Evolutionary conservation across 1,140 invertebrate species (phyloP).

Genomic region (Cydia fagiglandana): DNA sequence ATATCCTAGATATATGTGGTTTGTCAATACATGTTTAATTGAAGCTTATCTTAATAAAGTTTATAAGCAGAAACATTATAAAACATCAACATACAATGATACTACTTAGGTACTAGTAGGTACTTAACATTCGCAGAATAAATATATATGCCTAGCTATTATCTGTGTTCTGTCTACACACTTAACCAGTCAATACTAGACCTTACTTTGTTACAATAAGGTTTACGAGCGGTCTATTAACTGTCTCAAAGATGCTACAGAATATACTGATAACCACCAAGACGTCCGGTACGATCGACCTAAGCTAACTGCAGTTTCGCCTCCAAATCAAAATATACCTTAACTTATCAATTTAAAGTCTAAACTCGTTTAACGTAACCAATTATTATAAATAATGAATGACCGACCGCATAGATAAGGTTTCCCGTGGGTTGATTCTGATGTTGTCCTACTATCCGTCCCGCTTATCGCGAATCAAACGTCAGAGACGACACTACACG

Average conservation of each 20-base stretch:
- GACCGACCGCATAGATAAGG: conserved; percentile 24
- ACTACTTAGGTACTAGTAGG: background rate
- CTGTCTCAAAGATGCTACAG: background rate
- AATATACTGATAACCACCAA: conserved; percentile 21
- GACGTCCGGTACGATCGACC: conserved; percentile 24
- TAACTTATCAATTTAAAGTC: background rate
- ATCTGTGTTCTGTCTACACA: too few relatives aligned
- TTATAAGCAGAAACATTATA: background rate
- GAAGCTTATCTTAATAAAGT: background rate
- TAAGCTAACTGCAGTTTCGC: conserved; percentile 2
- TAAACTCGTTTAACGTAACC: conserved; percentile 10
- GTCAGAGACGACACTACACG: background rate
- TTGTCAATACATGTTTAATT: background rate
- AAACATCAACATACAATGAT: background rate
- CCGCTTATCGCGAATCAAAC: background rate
- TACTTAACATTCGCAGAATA: background rate
- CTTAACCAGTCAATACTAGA: too few relatives aligned
- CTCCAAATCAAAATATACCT: background rate
- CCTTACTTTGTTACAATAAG: too few relatives aligned
- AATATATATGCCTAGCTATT: conserved; percentile 1
- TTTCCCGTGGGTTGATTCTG: conserved; percentile 19
- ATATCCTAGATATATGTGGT: too few relatives aligned
- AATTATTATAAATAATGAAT: conserved; percentile 27
- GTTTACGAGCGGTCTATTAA: too few relatives aligned
- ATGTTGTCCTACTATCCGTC: background rate